Evolutionary conservation across 2,113 vertebrate genomes (phyloP).

Genomic region (Coptodon rendalli): DNA sequence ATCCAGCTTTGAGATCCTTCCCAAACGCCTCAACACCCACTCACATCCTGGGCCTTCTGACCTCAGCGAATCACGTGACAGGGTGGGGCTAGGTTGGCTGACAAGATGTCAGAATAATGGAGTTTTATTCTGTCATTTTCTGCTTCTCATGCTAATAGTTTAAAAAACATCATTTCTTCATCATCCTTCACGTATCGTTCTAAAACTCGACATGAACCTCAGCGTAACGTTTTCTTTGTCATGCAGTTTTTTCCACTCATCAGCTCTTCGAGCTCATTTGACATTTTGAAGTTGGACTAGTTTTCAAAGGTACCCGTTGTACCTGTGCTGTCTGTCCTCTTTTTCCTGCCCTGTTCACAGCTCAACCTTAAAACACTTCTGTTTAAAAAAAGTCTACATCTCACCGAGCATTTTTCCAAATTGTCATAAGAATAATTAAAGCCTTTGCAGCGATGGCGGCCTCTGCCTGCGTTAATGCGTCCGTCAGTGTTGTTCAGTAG

Average conservation of each 20-base stretch:
- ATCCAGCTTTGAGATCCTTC: background rate
- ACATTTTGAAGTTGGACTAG: background rate
- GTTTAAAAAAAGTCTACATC: background rate
- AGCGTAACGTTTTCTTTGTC: background rate
- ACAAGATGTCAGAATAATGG: background rate
- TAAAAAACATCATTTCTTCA: background rate
- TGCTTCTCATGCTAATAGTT: background rate
- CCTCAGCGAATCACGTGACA: background rate
- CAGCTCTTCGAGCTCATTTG: background rate
- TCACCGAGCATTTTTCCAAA: background rate
- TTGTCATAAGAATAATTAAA: background rate
- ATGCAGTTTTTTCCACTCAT: fast-evolving
- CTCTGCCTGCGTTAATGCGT: background rate
- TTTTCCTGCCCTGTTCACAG: background rate
- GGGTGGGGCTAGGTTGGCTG: background rate
- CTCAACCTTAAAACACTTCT: background rate
- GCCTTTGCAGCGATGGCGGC: background rate
- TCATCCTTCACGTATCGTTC: background rate
- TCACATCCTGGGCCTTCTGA: background rate
- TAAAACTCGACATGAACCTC: background rate
- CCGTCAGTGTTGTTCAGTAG: background rate
- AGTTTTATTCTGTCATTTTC: background rate
- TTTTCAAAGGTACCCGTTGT: fast-evolving
- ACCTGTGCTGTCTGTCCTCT: background rate
- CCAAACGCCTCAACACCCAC: background rate